Conservation (phyloP, 2,113 vertebrate genomes). For the Syngnathoides biaculeatus region DNA sequence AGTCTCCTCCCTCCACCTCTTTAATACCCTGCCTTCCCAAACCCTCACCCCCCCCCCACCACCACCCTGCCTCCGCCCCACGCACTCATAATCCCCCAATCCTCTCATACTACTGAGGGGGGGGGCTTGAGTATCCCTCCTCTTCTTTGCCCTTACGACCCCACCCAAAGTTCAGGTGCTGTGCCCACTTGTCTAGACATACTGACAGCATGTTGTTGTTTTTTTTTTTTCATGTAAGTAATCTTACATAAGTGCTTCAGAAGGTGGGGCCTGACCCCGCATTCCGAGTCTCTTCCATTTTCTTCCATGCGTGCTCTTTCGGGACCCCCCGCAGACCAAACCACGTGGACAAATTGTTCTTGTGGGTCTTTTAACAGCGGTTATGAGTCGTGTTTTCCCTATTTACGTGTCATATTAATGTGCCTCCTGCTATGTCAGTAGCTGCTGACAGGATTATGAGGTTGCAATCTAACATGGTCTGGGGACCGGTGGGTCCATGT, state of each 20-base stretch:
- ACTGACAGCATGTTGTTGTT: constrained; percentile 6
- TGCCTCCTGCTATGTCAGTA: constrained; percentile 17
- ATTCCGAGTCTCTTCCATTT: constrained; percentile 32
- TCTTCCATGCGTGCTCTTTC: constrained; percentile 21
- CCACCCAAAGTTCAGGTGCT: constrained; percentile 26
- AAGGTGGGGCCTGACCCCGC: constrained; percentile 37
- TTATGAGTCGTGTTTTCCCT: not conserved
- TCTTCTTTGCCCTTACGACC: constrained; percentile 23
- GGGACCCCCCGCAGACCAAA: not conserved
- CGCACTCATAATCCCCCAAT: constrained; percentile 63
- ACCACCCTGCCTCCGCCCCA: too few relatives aligned
- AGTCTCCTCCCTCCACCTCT: constrained; percentile 40
- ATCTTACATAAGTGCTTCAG: constrained; percentile 61
- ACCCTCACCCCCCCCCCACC: constrained; percentile 7
- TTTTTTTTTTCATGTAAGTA: constrained; percentile 60
- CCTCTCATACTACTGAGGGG: constrained; percentile 48
- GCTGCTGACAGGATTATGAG: constrained; percentile 31
- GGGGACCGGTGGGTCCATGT: not conserved
- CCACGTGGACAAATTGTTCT: constrained; percentile 20
- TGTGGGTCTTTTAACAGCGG: constrained; percentile 5
- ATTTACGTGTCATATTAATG: constrained; percentile 11
- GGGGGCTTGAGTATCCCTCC: constrained; percentile 47
- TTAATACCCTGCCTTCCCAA: constrained; percentile 53
- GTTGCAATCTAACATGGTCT: constrained; percentile 14
- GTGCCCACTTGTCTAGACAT: constrained; percentile 31